Base-by-base conservation (phyloP, 2,113 vertebrate genomes). In the Gadus chalcogrammus region DNA sequence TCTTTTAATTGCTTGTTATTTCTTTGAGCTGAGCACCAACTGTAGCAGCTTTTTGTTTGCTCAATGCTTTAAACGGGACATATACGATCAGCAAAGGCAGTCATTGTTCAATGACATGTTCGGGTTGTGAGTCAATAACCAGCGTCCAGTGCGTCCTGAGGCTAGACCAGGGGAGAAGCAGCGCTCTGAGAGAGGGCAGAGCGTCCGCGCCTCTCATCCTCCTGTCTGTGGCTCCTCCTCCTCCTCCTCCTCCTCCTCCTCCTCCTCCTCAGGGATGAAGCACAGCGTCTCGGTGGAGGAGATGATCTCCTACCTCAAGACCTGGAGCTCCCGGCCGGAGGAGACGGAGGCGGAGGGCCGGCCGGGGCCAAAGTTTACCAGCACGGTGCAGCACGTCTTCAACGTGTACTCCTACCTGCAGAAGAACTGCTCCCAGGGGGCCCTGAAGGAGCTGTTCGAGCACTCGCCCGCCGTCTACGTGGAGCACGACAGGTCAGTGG, bases 381-480 rank as follows among this genome's bases (percentile, higher is more conserved):
- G 90, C 35, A 89, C 87, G 0, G 65, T 84, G 4, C 28, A 86
- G 69, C 92, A 93, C 83, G 82, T 93, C 67, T 76, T 90, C 74
- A 78, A 62, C 0, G 76, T 93, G 28, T 93, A 93, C 81, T 66
- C 2, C 0, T 92, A 90, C 64, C 88, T 93, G 65, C 15, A 67
- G 2, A 65, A 9, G 0, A 81, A 92, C 79, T 90, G 91, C 75
- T 53, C 84, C 52, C 78, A 8, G 5, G 1, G 11, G 24, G 79
- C 72, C 61, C 87, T 93, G 67, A 90, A 38, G 77, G 85, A 89
- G 38, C 82, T 93, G 76, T 93, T 93, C 81, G 83, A 88, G 71
- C 85, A 85, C 13, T 85, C 67, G 0, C 91, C 92, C 0, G 91
- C 91, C 24, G 91, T 93, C 5, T 93, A 91, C 61, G 80, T 93